Percentiles rank a stretch among this genome's conserved stretches.
Conservation (phyloP, 2,113 vertebrate species). For the Hemibagrus wyckioides region DNA sequence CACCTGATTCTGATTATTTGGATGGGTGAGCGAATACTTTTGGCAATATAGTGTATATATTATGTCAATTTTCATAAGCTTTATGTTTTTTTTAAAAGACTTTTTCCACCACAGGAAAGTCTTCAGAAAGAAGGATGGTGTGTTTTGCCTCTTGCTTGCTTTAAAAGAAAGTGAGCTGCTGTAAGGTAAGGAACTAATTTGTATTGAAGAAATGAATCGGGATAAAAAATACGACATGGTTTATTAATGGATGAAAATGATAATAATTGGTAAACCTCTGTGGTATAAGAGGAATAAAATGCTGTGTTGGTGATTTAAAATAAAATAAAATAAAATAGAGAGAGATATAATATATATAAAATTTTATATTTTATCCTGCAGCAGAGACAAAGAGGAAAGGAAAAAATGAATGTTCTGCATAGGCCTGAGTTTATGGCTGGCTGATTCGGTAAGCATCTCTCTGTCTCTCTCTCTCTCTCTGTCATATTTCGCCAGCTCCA, state of each 20-base stretch:
- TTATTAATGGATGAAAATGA: background rate
- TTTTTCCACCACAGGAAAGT: background rate
- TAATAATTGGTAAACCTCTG: background rate
- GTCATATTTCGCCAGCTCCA: conserved; percentile 31
- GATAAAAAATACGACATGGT: background rate
- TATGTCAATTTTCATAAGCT: background rate
- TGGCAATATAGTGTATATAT: no score
- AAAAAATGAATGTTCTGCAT: conserved; percentile 24
- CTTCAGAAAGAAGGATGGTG: background rate
- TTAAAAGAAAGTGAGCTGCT: background rate
- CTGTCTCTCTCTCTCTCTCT: background rate
- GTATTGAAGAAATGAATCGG: background rate
- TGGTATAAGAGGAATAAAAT: background rate
- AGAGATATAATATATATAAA: background rate
- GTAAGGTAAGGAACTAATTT: background rate
- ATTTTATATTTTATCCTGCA: background rate
- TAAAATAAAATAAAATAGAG: no score
- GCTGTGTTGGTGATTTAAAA: background rate
- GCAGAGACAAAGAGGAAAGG: background rate
- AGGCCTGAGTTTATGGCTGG: conserved; percentile 26
- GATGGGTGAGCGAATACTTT: no score
- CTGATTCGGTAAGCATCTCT: conserved; percentile 52
- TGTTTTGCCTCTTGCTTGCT: background rate
- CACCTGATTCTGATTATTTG: no score
- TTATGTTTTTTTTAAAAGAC: no score